phyloP scores from a whole-genome alignment of 2,113 vertebrate genomes.

The Heptranchias perlo region DNA sequence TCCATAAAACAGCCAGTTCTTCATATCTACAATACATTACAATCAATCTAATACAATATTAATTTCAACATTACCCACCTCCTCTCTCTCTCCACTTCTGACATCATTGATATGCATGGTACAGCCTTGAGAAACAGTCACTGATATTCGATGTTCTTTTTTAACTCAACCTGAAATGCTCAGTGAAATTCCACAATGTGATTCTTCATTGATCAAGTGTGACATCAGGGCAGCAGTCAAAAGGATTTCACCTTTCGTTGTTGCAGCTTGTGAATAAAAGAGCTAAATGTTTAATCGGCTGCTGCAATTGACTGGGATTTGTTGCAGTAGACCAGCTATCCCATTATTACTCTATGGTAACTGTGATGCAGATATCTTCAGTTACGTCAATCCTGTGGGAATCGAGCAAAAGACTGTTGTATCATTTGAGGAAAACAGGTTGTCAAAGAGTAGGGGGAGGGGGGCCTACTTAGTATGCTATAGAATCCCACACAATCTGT shows the following conservation, averaged over 20 bases:
- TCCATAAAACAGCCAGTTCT: neutral
- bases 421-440: neutral
- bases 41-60: neutral
- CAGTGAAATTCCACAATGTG: neutral
- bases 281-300: neutral
- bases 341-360: neutral
- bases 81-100: neutral
- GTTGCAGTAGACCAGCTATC: neutral
- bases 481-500: neutral
- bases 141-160: neutral
- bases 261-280: no score
- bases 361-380: neutral
- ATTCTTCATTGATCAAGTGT: neutral
- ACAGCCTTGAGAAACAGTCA: neutral
- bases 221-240: neutral
- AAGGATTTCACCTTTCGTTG: neutral
- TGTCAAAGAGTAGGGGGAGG: neutral
- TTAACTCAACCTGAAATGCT: neutral
- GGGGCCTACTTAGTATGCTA: neutral
- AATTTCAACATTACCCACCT: conserved; percentile 5
- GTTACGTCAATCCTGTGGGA: neutral
- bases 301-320: neutral
- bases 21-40: neutral
- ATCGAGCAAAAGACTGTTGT: neutral
- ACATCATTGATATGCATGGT: neutral